Base-by-base conservation (phyloP, 2,888 invertebrate species). In the Orthonevra nobilis region DNA sequence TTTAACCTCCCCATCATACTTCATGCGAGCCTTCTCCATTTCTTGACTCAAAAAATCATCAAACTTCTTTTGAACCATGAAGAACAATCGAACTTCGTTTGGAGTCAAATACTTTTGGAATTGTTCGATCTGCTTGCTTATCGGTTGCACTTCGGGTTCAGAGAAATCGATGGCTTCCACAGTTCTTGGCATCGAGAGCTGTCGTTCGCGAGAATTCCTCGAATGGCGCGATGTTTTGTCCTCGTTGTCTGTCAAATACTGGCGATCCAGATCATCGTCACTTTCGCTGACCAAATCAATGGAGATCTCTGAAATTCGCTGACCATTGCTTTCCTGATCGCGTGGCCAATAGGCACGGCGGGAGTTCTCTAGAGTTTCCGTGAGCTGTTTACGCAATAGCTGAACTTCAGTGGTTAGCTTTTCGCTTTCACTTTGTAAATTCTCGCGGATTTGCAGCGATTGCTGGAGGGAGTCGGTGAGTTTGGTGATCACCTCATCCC, bases 401-500 rank as follows among this genome's bases (percentile, higher is more conserved):
- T 90, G 90, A 9, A 94, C 90, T 86, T 94, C 92, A 6, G 89
- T 89, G 0, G 90, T 90, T 10, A 93, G 91, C 81, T 92, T 91
- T 26, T 91, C 90, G 79, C 92, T 92, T 84, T 94, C 92, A 36
- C 86, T 84, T 84, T 91, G 91, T 38, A 94, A 88, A 72, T 91
- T 90, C 83, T 93, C 92, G 69, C 92, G 90, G 54, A 92, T 91
- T 17, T 89, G 88, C 28, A 92, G 88, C 0, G 93, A 92, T 84
- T 92, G 92, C 87, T 94, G 92, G 83, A 95, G 90, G 23, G 94
- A 92, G 83, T 92, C 90, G 81, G 92, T 93, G 69, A 95, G 90
- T 87, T 94, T 92, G 84, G 92, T 91, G 82, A 95, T 95, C 84
- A 93, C 87, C 83, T 91, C 90, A 85, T 95, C 94, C 84, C 94